Base-by-base conservation (phyloP, 2,888 invertebrate genomes). In the Eucriotettix oculatus region DNA sequence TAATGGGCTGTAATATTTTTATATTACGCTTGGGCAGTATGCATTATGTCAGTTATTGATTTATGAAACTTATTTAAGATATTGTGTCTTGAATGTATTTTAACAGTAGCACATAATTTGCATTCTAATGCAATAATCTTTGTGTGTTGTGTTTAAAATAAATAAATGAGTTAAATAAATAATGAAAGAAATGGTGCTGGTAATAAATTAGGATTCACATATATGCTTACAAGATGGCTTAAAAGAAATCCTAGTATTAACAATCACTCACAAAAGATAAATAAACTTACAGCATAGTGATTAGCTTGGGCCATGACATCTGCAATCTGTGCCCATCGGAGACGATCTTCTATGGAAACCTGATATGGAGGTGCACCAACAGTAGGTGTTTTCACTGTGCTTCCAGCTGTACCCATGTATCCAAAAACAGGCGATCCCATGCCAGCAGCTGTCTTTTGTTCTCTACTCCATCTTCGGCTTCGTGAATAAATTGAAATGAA, bases 381-480 rank as follows among this genome's bases (percentile, higher is more conserved):
- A 0, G 80, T 81, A 0, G 84, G 85, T 0, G 85, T 82, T 68
- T 87, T 87, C 40, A 85, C 81, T 11, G 85, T 80, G 60, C 84
- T 79, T 62, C 81, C 85, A 11, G 77, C 78, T n/a, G 78, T 75
- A 2, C 87, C 86, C 85, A 90, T 88, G 69, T 90, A 91, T 65
- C 87, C 90, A 74, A 91, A 91, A 9, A 91, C 87, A 0, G 91
- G 91, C 0, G 90, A 90, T 11, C 64, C 64, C 69, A 84, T 75
- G 44, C 83, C 82, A 0, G 79, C 81, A 0, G 81, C 83, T 60
- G 83, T 82, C 71, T 92, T 93, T 70, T 92, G 90, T 67, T 93
- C 91, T 3, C 87, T 81, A 57, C 87, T 90, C 93, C 93, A 94
- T 66, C 88, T 83, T 56, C 92, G 89, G 66, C 93, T 90, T 72